phyloP scores from a whole-genome alignment of 1,140 invertebrate species.

The Spodoptera frugiperda region DNA sequence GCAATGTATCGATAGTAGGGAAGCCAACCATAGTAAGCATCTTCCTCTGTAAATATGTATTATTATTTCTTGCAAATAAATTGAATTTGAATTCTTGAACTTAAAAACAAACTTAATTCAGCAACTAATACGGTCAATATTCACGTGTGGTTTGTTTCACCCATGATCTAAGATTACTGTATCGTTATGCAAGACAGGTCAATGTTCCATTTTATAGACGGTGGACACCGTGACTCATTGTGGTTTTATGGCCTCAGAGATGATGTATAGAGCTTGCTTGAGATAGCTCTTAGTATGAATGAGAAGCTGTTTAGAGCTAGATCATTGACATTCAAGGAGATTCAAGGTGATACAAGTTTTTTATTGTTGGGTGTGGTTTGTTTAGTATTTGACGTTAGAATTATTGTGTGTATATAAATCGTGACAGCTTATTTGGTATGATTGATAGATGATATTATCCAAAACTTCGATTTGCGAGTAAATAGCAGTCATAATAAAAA shows the following conservation, averaged over 20 bases:
- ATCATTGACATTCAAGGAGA: background rate
- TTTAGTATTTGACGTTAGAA: too few species aligned
- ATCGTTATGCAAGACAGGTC: constrained; percentile 63
- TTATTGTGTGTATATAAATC: too few species aligned
- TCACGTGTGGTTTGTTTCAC: constrained; percentile 25
- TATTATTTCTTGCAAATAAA: too few species aligned
- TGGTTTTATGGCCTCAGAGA: constrained; percentile 14
- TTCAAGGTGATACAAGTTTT: background rate
- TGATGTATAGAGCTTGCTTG: background rate
- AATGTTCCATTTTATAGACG: constrained; percentile 58
- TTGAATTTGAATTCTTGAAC: too few species aligned
- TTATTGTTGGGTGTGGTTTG: background rate
- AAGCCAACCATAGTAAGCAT: too few species aligned
- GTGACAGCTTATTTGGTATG: too few species aligned
- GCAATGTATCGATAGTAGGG: too few species aligned
- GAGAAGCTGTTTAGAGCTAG: constrained; percentile 2
- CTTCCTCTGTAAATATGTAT: too few species aligned
- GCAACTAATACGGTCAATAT: background rate
- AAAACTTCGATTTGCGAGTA: background rate
- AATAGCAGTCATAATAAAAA: too few species aligned
- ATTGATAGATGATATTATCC: too few species aligned
- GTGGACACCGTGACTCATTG: constrained; percentile 32
- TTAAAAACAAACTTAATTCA: background rate
- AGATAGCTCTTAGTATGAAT: constrained; percentile 3
- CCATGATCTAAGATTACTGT: constrained; percentile 37